A percentile compares a stretch with the other conserved stretches of the same genome.
phyloP scores from a whole-genome alignment of 2,888 invertebrate species.

The Eilema sororculum region DNA sequence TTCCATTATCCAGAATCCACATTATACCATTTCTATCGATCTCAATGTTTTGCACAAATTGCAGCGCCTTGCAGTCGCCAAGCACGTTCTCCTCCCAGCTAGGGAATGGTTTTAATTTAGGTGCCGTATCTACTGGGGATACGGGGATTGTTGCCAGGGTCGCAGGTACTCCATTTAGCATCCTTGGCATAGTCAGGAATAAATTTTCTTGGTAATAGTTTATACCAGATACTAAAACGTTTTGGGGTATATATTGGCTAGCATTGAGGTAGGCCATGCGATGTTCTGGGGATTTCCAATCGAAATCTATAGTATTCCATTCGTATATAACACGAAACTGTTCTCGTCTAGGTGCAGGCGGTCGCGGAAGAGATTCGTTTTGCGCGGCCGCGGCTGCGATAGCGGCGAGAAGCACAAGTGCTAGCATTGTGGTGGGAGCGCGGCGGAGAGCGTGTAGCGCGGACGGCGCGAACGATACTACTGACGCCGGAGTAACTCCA shows the following conservation, averaged over 20 bases:
- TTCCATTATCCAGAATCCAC: conserved; percentile 90
- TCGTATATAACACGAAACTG: conserved; percentile 91
- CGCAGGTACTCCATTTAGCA: conserved; percentile 90
- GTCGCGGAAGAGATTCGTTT: conserved; percentile 67
- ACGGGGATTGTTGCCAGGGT: conserved; percentile 85
- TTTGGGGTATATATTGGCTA: conserved; percentile 89
- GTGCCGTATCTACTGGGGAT: conserved; percentile 86
- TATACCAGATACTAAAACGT: conserved; percentile 90
- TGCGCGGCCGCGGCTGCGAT: conserved; percentile 79
- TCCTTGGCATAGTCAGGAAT: conserved; percentile 90
- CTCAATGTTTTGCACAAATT: conserved; percentile 92
- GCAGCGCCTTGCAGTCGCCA: conserved; percentile 90
- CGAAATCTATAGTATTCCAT: conserved; percentile 91
- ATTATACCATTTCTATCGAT: conserved; percentile 90
- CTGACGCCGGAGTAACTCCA: conserved; percentile 68
- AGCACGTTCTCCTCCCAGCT: conserved; percentile 90
- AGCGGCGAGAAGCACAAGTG: conserved; percentile 66
- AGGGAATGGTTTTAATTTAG: conserved; percentile 89
- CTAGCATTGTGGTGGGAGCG: conserved; percentile 66
- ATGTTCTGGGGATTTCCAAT: conserved; percentile 88
- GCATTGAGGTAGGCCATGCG: conserved; percentile 85
- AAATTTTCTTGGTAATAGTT: conserved; percentile 89
- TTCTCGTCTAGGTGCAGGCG: conserved; percentile 73
- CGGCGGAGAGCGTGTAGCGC: conserved; percentile 70
- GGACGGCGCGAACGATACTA: conserved; percentile 71